Conservation (phyloP, 2,888 invertebrate genomes). For the Camptogramma bilineatum region DNA sequence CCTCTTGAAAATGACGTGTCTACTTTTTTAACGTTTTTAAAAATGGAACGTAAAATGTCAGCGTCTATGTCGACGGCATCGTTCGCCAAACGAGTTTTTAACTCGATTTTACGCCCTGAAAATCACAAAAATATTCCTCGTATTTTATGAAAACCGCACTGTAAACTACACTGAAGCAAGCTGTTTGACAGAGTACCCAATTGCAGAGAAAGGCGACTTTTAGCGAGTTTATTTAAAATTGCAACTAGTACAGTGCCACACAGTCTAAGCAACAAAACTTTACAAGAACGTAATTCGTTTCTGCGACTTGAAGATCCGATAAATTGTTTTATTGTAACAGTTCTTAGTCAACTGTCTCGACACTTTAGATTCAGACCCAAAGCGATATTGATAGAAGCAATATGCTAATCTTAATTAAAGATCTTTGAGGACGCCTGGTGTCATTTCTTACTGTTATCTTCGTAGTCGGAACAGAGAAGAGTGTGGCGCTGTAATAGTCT, state of each 20-base stretch:
- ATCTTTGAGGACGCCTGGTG: background rate
- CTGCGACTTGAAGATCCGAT: no score
- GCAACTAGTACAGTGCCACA: background rate
- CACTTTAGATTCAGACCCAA: background rate
- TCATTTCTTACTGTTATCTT: background rate
- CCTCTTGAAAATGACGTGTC: background rate
- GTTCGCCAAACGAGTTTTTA: background rate
- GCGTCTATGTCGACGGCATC: background rate
- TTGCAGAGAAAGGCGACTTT: background rate
- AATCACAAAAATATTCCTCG: background rate
- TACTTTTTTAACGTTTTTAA: background rate
- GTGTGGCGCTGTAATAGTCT: constrained; percentile 4
- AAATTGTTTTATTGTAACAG: no score
- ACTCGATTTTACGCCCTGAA: background rate
- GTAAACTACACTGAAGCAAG: background rate
- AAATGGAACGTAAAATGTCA: background rate
- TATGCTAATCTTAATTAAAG: background rate
- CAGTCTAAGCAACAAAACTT: background rate
- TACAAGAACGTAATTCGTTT: no score
- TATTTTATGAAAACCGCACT: background rate
- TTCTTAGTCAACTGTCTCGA: no score
- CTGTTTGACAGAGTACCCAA: background rate
- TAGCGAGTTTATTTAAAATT: background rate
- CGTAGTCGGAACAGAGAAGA: background rate
- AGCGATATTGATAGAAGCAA: background rate